Evolutionary conservation across 2,113 vertebrate species (phyloP), one percentile per base, ranked within the genome.

Genomic region (Ariopsis seemanni): DNA sequence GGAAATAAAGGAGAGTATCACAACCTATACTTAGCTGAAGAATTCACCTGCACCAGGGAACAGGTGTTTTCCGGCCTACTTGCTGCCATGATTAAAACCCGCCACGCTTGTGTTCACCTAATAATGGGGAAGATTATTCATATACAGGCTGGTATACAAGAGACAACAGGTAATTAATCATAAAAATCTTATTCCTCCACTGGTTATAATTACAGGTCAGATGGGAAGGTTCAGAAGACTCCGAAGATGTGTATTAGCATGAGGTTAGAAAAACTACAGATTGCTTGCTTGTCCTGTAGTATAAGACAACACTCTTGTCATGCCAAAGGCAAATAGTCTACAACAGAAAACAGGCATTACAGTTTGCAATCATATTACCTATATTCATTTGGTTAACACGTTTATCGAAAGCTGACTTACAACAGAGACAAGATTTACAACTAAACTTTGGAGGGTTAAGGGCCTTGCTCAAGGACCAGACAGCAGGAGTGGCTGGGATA

Each of bases 31-130:
- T 18, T 20, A 25, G 82, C 80, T 75, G 89, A 89, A 84, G 62
- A 85, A 85, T 92, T 92, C 94, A 95, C 94, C 92, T 94, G 94
- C 20, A 74, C n/a, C 85, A 84, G 84, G 89, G 90, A 94, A 93
- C 94, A 95, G 94, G 94, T 95, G 94, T 94, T 94, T 94, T 92
- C 93, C 89, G 86, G 90, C 89, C 90, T 89, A 92, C 90, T 93
- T 93, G 89, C 90, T 91, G 90, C 82, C 86, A 84, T 94, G 93
- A 95, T 95, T 94, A 93, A 92, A 85, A 90, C 63, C 87, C 63
- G 89, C 93, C 89, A 94, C 88, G 93, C 93, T 94, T 92, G 91
- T 92, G 91, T 93, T 93, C 89, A 87, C 89, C 88, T 86, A 83
- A 84, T 93, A 92, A 91, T 89, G 93, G 91, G 67, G 75, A 22